Evolutionary conservation across 2,888 invertebrate species (phyloP), one percentile per base, ranked within the genome.

Genomic region (Leptogaster cylindrica): DNA sequence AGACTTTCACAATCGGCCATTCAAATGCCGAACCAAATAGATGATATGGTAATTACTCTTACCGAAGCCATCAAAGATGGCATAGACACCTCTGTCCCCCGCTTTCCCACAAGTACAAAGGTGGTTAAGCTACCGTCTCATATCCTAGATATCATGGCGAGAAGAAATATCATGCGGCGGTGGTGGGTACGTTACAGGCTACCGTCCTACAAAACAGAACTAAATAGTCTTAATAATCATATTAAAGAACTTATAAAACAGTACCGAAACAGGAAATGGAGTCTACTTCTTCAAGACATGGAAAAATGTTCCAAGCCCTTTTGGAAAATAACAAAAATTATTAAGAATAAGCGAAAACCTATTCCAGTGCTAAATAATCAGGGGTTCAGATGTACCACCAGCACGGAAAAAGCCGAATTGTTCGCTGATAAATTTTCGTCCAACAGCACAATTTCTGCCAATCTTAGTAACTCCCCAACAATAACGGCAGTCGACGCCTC

Each of bases 231-330:
- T 8, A 44, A 44, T 44, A 16, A 12, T 5, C 14, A 18, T 44
- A 20, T 44, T 16, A 44, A 44, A 16, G 2, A 16, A 18, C 18
- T 8, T 18, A 10, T 44, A n/a, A 12, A 44, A 16, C 16, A 16
- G 6, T 44, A 44, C 20, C 16, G 14, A 16, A 44, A 44, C 20
- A 16, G 20, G 10, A 44, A 14, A 10, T 44, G 44, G 44, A 44
- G 44, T 20, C 16, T 16, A 44, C 2, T 44, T 44, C 44, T 44
- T 5, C 7, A 7, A 12, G 41, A n/a, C 16, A 3, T 41, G n/a
- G 12, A 41, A 41, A 41, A 41, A 41, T 41, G 41, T n/a, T 41
- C 41, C 41, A 41, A 41, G 12, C 41, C 41, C 10, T 41, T 41
- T 18, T 41, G 10, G 41, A 41, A 12, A 12, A 2, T 41, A n/a